Base-by-base conservation (phyloP, 1,140 invertebrate genomes). In the Drosophila yakuba region DNA sequence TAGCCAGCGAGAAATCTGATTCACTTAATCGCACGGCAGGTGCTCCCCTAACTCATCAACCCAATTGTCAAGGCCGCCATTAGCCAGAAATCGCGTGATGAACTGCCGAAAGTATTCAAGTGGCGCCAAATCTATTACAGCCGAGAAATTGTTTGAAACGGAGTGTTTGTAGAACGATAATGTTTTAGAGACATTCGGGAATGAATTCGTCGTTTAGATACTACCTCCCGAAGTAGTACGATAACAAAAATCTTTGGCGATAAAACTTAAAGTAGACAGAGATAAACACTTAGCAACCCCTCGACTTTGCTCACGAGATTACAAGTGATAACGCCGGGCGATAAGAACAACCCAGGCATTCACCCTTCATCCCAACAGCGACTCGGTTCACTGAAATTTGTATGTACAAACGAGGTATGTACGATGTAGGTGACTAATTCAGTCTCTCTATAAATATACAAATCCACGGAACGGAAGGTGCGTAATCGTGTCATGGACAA, bases 401-500 rank as follows among this genome's bases (percentile, higher is more conserved):
- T 23, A 1, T 41, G 14, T 23, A 1, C 50, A 32, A n/a, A n/a
- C n/a, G n/a, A n/a, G n/a, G n/a, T 10, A 23, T 48, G 8, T 17
- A 17, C 17, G 17, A 17, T 1, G 17, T 45, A 28, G 50, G 38
- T 71, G 64, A 71, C 36, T 71, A 71, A 71, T 69, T 36, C 43
- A 36, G 15, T 38, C n/a, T 25, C 14, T n/a, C 50, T 20, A 8
- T 11, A 47, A 47, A 68, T 14, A 39, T 45, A 10, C 12, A 11
- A 38, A 17, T 68, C n/a, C 17, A 35, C 20, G 15, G 23, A 38
- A 32, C 35, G 48, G 63, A 43, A 56, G 51, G 60, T 78, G 74
- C 45, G 55, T 74, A 82, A 74, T 74, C 58, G 59, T 74, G 79
- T 78, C 79, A 82, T 45, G 80, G 79, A 60, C 79, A 32, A 11